A percentile compares a stretch with the other conserved stretches of the same genome.
These are phyloP conservation scores for Hephaestus fuliginosus DNA, from an alignment of 2,797 vertebrate species.

Conservation along the genomic window DNA sequence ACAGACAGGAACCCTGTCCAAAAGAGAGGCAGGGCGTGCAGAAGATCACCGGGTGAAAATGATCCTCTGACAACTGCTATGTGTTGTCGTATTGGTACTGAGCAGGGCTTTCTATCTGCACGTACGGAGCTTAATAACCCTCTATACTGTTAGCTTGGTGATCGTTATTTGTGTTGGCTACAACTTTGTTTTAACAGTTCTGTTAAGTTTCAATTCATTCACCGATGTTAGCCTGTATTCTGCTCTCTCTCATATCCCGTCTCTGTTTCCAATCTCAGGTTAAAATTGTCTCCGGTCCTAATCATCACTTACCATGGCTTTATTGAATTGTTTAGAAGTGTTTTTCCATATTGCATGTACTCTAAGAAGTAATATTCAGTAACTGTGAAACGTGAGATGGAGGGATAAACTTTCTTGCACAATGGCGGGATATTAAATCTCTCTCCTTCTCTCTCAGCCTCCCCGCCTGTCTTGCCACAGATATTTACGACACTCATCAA, in stretches of 20 bases:
- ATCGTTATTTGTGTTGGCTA: background rate
- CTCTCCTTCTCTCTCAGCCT: constrained; percentile 13
- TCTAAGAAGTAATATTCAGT: constrained; percentile 10
- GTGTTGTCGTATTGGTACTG: too few relatives aligned
- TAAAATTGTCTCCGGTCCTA: background rate
- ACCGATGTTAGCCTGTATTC: background rate
- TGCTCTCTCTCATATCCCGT: background rate
- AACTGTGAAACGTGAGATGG: background rate
- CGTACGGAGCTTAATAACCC: too few relatives aligned
- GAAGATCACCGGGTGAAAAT: background rate
- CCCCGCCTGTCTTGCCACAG: constrained; percentile 21
- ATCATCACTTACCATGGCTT: constrained; percentile 13
- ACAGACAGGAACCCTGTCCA: constrained; percentile 88
- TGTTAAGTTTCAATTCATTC: background rate
- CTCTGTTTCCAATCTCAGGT: constrained; percentile 8
- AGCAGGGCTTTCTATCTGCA: too few relatives aligned
- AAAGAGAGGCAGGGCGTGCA: constrained; percentile 38
- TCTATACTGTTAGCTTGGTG: background rate
- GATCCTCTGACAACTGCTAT: too few relatives aligned
- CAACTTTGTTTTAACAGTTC: background rate
- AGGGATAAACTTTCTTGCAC: constrained; percentile 12
- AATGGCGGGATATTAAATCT: constrained; percentile 45
- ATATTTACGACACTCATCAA: constrained; percentile 71
- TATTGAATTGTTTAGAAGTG: background rate
- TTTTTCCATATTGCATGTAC: constrained; percentile 11